Evolutionary conservation across 1,140 invertebrate genomes (phyloP).

Genomic region (Phenacoccus solenopsis): DNA sequence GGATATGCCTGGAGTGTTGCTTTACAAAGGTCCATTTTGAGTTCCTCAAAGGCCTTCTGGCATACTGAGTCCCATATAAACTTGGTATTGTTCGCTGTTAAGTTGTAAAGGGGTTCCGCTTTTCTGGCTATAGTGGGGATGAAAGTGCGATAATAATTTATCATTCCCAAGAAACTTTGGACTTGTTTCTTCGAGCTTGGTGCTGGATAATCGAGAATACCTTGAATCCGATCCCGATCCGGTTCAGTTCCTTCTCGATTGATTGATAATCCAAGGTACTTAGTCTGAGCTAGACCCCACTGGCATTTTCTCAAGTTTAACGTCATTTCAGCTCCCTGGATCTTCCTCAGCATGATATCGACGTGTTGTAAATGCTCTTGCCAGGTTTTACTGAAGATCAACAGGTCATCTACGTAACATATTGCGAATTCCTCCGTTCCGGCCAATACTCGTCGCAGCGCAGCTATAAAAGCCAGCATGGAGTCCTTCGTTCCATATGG

Average conservation of each 20-base stretch:
- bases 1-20: not conserved
- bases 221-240: constrained; percentile 32
- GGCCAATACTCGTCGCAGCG: not conserved
- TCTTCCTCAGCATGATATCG: constrained; percentile 25
- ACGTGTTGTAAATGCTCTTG: constrained; percentile 26
- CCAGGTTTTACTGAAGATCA: constrained; percentile 28
- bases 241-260: constrained; percentile 30
- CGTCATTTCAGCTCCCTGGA: constrained; percentile 31
- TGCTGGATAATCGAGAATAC: constrained; percentile 30
- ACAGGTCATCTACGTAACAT: constrained; percentile 32
- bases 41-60: not conserved
- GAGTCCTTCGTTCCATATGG: not conserved
- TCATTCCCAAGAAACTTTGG: constrained; percentile 32
- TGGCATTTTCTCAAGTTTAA: constrained; percentile 35
- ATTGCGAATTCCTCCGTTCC: not conserved
- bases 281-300: constrained; percentile 29
- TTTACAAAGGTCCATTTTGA: not conserved
- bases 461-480: not conserved
- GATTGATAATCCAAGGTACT: constrained; percentile 32
- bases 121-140: constrained; percentile 33
- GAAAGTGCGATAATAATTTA: constrained; percentile 33
- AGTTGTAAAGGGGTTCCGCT: constrained; percentile 26
- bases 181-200: constrained; percentile 32
- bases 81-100: constrained; percentile 22
- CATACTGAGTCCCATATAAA: constrained; percentile 14